Conservation (phyloP, 2,113 vertebrate species). For the Chaetorhynchus papuensis region DNA sequence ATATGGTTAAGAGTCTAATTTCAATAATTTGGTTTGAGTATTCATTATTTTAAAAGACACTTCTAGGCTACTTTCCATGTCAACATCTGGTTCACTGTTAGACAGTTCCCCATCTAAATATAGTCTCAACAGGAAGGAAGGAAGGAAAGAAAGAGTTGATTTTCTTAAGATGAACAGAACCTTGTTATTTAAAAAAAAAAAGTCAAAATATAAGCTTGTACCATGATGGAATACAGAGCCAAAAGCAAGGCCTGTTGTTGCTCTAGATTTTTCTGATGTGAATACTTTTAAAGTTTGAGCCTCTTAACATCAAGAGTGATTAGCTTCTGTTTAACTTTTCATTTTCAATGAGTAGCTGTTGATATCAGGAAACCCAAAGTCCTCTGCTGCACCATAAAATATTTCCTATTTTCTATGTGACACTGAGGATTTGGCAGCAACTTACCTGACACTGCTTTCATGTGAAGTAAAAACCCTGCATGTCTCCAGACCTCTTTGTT, state of each 20-base stretch:
- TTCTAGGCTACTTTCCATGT: conserved; percentile 35
- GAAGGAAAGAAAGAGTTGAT: conserved; percentile 6
- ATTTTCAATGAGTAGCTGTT: neutral
- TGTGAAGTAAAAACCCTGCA: neutral
- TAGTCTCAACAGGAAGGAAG: conserved; percentile 36
- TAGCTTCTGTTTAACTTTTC: neutral
- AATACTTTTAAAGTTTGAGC: neutral
- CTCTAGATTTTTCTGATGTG: neutral
- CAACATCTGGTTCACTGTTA: conserved; percentile 46
- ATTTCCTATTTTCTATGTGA: neutral
- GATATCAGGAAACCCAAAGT: neutral
- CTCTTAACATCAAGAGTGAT: neutral
- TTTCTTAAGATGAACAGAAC: conserved; percentile 21
- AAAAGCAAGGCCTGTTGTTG: neutral
- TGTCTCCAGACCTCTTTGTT: neutral
- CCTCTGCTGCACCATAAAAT: neutral
- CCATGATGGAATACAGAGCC: neutral
- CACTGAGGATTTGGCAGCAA: neutral
- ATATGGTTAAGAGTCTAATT: conserved; percentile 6
- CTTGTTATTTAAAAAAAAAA: neutral
- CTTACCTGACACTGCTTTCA: neutral
- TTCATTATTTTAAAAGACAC: neutral
- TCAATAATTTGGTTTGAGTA: conserved; percentile 3
- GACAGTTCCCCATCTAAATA: conserved; percentile 29
- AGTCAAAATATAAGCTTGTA: neutral